Base-by-base conservation (phyloP, 2,113 vertebrate genomes). In the Clarias gariepinus region DNA sequence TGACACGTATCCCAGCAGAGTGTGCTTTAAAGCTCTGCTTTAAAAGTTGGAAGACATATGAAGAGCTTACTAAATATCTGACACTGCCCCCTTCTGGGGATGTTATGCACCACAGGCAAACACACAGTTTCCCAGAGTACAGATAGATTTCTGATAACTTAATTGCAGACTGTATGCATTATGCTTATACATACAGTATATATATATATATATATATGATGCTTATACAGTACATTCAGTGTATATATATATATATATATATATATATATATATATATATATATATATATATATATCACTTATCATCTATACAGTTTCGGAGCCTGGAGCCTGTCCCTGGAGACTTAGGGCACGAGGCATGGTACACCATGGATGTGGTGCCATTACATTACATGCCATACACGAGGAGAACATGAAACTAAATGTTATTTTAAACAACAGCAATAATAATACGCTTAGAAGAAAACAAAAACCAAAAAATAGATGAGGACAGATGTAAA, bases 71-170 rank as follows among this genome's bases (percentile, higher is more conserved):
- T 23, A 80, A 36, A 60, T 30, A 63, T 30, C 18, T 57, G 64
- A 88, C 74, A 86, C 81, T 53, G 28, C 88, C 84, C 73, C 74
- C 88, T 83, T 74, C 64, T 86, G 88, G 88, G 18, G 15, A 68
- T 12, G 28, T 41, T 63, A 47, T 10, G 36, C 28, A 41, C 11
- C 11, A 30, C 52, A 57, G 30, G 25, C n/a, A 30, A 57, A 30
- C 18, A 23, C 10, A 1, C n/a, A 57, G 30, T 15, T 60, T 80
- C 28, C 30, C 21, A 21, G 19, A 60, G 28, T 16, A 80, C 6
- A 57, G 18, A 30, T 30, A 30, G 47, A 47, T 47, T 52, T 52
- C 21, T 52, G 73, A 52, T 25, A n/a, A 77, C 41, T 10, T 76
- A 23, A 52, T 28, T 6, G 23, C 74, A 28, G 25, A 30, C 6